phyloP scores from a whole-genome alignment of 1,140 invertebrate genomes.

The Lethrus apterus region DNA sequence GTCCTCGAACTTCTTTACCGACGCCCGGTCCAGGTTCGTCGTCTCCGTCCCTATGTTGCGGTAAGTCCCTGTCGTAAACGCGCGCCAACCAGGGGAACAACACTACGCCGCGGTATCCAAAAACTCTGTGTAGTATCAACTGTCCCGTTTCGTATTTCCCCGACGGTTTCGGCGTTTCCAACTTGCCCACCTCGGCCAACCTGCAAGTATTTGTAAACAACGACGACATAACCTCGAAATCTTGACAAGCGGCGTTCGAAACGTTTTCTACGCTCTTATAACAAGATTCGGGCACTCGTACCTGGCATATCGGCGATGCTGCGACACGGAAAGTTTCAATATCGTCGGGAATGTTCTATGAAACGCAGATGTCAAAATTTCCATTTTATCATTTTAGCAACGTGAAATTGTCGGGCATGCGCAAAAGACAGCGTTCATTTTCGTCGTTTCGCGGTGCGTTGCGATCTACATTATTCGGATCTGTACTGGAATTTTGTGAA shows the following conservation, averaged over 20 bases:
- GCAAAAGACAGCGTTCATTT: constrained; percentile 2
- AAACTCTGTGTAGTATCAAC: constrained; percentile 89
- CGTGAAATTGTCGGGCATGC: neutral
- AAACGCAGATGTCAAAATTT: constrained; percentile 10
- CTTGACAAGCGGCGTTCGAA: neutral
- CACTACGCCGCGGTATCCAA: constrained; percentile 92
- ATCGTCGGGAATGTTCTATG: constrained; percentile 1
- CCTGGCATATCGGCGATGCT: constrained; percentile 14
- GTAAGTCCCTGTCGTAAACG: constrained; percentile 87
- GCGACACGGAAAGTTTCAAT: neutral
- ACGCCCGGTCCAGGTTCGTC: constrained; percentile 42
- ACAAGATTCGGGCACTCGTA: too few species aligned
- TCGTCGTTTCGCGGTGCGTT: neutral
- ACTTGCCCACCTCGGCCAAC: constrained; percentile 70
- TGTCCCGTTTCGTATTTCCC: constrained; percentile 94
- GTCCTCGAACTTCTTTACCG: constrained; percentile 82
- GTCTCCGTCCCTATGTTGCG: constrained; percentile 39
- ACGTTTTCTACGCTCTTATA: neutral
- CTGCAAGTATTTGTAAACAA: constrained; percentile 39
- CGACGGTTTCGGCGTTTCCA: constrained; percentile 74
- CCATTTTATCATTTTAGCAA: constrained; percentile 17
- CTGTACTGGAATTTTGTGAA: too few species aligned
- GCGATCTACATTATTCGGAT: too few species aligned
- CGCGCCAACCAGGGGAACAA: constrained; percentile 92
- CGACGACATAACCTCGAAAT: neutral